A percentile compares a stretch with the other conserved stretches of the same genome.
Evolutionary conservation across 2,888 invertebrate genomes (phyloP).

Genomic region (Himalopsyche kuldschensis): DNA sequence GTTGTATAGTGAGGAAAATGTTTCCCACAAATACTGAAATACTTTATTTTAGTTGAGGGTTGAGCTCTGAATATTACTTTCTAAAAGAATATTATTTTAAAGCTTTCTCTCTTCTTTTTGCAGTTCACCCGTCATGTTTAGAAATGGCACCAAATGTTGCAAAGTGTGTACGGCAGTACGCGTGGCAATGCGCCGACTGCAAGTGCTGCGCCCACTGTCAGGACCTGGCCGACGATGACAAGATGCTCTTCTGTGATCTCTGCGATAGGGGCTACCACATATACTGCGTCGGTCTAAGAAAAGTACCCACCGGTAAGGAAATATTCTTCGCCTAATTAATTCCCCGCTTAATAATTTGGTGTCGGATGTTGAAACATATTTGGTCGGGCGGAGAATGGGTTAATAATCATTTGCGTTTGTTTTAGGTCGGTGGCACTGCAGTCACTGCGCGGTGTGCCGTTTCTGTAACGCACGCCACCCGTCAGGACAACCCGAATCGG

Average conservation of each 20-base stretch:
- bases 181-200: slow-evolving; percentile 94
- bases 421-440: slow-evolving; percentile 83
- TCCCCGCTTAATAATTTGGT: too few relatives aligned
- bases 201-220: slow-evolving; percentile 86
- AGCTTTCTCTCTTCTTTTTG: slow-evolving; percentile 35
- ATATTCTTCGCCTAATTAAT: too few relatives aligned
- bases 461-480: slow-evolving; percentile 63
- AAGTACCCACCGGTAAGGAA: slow-evolving; percentile 73
- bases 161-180: slow-evolving; percentile 79
- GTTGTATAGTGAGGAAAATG: too few relatives aligned
- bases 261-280: slow-evolving; percentile 95
- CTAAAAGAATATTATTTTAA: too few relatives aligned
- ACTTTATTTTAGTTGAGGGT: too few relatives aligned
- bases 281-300: slow-evolving; percentile 81
- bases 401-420: slow-evolving; percentile 6
- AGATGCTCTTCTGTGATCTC: slow-evolving; percentile 92
- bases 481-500: slow-evolving; percentile 45
- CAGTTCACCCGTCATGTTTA: slow-evolving; percentile 85
- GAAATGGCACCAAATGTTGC: slow-evolving; percentile 83
- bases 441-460: slow-evolving; percentile 72
- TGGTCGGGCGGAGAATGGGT: too few relatives aligned
- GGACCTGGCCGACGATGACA: slow-evolving; percentile 80
- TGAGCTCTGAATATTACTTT: too few relatives aligned
- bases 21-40: too few relatives aligned
- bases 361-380: too few relatives aligned